Percentiles rank a stretch among this genome's conserved stretches.
These are phyloP conservation scores for Micoletzkya japonica DNA, from an alignment of 2,888 invertebrate species.

Conservation along the genomic window DNA sequence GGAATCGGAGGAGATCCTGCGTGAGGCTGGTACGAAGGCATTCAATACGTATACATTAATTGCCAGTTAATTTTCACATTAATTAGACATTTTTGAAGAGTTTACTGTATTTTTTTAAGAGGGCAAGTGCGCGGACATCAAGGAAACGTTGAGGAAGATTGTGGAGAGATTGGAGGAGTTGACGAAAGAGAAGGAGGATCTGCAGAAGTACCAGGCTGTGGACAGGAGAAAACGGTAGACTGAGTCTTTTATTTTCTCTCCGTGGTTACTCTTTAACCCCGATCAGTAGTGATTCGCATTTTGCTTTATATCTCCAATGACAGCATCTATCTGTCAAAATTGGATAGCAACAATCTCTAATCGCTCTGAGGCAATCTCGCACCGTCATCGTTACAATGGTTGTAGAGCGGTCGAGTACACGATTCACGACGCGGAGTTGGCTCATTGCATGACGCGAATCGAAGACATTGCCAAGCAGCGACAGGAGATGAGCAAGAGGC, in stretches of 20 bases:
- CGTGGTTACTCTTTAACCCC: neutral
- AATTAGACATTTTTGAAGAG: too few species aligned
- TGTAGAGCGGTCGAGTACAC: slow-evolving; percentile 87
- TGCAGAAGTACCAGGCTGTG: slow-evolving; percentile 98
- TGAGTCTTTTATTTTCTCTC: neutral
- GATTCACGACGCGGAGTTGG: slow-evolving; percentile 92
- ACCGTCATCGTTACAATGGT: too few species aligned
- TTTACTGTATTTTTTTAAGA: slow-evolving; percentile 64
- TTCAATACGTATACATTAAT: too few species aligned
- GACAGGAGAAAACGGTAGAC: slow-evolving; percentile 80
- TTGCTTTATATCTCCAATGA: too few species aligned
- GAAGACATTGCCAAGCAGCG: slow-evolving; percentile 82
- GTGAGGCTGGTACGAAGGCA: slow-evolving; percentile 71
- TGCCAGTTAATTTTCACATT: too few species aligned
- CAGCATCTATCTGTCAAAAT: too few species aligned
- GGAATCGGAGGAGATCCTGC: slow-evolving; percentile 89
- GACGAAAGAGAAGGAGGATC: slow-evolving; percentile 96
- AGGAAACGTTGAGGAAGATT: slow-evolving; percentile 79
- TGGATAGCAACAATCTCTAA: too few species aligned
- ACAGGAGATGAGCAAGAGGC: slow-evolving; percentile 71
- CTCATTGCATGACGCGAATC: slow-evolving; percentile 87
- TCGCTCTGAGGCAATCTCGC: too few species aligned
- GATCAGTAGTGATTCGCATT: too few species aligned
- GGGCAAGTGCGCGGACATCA: slow-evolving; percentile 84
- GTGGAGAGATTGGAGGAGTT: slow-evolving; percentile 87